These are phyloP conservation scores for Chromoteleia sp. DNA, from an alignment of 2,888 invertebrate species.

Conservation along the genomic window DNA sequence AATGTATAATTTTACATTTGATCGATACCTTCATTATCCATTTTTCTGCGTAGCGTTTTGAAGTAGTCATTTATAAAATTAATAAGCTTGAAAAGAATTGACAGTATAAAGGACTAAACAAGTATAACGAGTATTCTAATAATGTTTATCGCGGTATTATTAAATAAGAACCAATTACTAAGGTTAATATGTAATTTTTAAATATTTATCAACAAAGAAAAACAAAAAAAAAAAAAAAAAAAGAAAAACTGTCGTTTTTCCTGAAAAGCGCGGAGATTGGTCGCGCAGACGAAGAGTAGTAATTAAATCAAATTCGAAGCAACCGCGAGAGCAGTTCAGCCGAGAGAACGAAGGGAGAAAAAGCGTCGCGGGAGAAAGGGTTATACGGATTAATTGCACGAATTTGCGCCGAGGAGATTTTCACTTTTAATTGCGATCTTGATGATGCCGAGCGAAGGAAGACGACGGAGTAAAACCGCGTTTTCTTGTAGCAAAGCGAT, in stretches of 20 bases:
- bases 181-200: too few relatives aligned
- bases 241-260: slow-evolving; percentile 42
- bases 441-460: slow-evolving; percentile 27
- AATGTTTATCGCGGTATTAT: too few relatives aligned
- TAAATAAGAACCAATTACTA: too few relatives aligned
- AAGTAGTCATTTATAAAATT: too few relatives aligned
- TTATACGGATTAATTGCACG: slow-evolving; percentile 61
- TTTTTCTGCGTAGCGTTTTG: too few relatives aligned
- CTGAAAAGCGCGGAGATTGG: slow-evolving; percentile 44
- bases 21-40: too few relatives aligned
- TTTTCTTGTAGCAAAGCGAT: slow-evolving; percentile 46
- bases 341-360: slow-evolving; percentile 18
- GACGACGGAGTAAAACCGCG: not conserved
- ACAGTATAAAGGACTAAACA: too few relatives aligned
- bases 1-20: too few relatives aligned
- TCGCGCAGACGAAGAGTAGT: slow-evolving; percentile 35
- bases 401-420: slow-evolving; percentile 49
- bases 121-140: too few relatives aligned
- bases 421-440: slow-evolving; percentile 62
- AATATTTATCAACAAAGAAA: too few relatives aligned
- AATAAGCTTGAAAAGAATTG: too few relatives aligned
- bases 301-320: slow-evolving; percentile 59
- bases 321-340: slow-evolving; percentile 19
- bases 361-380: slow-evolving; percentile 21
- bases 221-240: too few relatives aligned